Percentiles rank a stretch among this genome's conserved stretches.
These are phyloP conservation scores for Rhyacophila brunnea DNA, from an alignment of 1,140 invertebrate species.

Conservation along the genomic window DNA sequence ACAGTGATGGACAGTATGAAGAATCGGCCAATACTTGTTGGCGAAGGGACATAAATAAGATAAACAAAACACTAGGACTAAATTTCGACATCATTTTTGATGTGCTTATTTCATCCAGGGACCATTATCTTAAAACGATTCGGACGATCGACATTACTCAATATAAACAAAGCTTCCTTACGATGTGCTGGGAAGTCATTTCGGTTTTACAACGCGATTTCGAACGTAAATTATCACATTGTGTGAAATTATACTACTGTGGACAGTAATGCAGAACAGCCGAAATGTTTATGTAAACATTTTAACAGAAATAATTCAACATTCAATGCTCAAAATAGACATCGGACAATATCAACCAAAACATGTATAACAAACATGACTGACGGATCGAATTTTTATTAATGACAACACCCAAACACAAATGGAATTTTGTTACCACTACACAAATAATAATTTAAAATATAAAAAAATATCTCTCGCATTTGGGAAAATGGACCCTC, in stretches of 20 bases:
- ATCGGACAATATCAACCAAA: constrained; percentile 8
- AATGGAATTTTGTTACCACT: neutral
- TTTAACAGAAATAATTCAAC: constrained; percentile 14
- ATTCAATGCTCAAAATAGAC: constrained; percentile 18
- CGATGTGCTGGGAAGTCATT: constrained; percentile 8
- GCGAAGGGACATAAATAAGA: neutral
- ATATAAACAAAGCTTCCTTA: constrained; percentile 4
- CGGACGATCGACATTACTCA: neutral
- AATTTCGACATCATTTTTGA: constrained; percentile 13
- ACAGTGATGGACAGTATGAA: constrained; percentile 50
- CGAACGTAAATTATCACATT: neutral
- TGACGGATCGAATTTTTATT: constrained; percentile 24
- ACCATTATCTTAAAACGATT: constrained; percentile 13
- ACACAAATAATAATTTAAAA: neutral
- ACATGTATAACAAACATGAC: constrained; percentile 16
- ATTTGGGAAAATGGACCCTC: no score
- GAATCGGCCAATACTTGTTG: constrained; percentile 7
- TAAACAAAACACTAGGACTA: constrained; percentile 1
- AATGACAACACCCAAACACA: constrained; percentile 26
- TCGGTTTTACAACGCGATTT: neutral
- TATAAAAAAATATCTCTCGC: neutral
- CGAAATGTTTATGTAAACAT: constrained; percentile 14
- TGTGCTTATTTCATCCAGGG: neutral
- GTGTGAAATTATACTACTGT: neutral
- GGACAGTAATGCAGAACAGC: neutral